phyloP scores from a whole-genome alignment of 2,113 vertebrate species.

The Rattus norvegicus region DNA sequence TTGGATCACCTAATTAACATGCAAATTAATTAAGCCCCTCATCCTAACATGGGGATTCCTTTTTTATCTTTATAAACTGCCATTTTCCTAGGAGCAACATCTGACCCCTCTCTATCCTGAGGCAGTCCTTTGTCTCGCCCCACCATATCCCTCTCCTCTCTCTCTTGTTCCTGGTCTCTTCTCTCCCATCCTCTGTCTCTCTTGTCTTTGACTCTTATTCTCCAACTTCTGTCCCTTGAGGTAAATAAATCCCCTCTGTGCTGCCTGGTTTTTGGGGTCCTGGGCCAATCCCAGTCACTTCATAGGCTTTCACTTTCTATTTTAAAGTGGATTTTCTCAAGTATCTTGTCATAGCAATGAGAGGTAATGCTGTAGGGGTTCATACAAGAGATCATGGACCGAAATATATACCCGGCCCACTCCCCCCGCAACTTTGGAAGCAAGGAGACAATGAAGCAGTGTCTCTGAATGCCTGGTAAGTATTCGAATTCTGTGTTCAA shows the following conservation, averaged over 20 bases:
- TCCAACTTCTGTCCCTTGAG: neutral
- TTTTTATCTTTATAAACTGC: neutral
- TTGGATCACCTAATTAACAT: neutral
- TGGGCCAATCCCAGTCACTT: neutral
- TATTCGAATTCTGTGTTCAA: neutral
- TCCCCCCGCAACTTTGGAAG: neutral
- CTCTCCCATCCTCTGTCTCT: neutral
- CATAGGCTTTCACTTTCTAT: neutral
- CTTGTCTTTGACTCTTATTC: neutral
- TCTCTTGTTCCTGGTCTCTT: neutral
- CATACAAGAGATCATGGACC: neutral
- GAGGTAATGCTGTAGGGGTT: too few species aligned
- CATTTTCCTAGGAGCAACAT: neutral
- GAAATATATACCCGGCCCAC: neutral
- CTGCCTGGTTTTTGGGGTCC: neutral
- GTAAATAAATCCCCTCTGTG: neutral
- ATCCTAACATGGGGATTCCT: neutral
- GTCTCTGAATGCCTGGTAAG: neutral
- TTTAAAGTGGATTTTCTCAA: neutral
- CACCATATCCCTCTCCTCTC: neutral
- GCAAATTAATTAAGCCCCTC: neutral
- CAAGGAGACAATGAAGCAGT: too few species aligned
- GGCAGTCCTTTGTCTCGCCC: neutral
- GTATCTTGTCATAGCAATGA: neutral
- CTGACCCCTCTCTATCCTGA: neutral